A percentile compares a stretch with the other conserved stretches of the same genome.
Conservation (phyloP, 2,797 vertebrate species). For the Dicrostonyx torquatus region DNA sequence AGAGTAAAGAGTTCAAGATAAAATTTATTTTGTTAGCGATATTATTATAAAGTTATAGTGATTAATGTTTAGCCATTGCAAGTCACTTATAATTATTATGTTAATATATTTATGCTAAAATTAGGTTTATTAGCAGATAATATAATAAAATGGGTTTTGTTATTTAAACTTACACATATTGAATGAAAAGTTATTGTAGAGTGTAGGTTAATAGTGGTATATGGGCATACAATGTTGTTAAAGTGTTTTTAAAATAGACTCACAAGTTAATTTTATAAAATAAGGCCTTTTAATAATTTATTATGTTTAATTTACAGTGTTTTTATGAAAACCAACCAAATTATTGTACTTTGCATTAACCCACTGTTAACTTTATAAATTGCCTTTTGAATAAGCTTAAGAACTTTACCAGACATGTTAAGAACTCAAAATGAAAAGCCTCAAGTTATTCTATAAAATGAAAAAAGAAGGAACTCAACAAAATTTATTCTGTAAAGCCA, state of each 20-base stretch:
- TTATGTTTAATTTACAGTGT: not conserved
- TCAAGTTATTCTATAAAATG: not conserved
- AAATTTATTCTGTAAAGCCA: not conserved
- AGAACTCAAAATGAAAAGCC: not conserved
- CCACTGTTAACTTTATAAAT: constrained; percentile 28
- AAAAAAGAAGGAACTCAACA: not conserved
- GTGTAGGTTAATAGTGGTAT: not conserved
- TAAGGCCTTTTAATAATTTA: constrained; percentile 12
- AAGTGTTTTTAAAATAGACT: constrained; percentile 46
- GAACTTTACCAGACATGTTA: not conserved
- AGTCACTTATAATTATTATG: constrained; percentile 4
- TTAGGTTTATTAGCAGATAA: constrained; percentile 34
- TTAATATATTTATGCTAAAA: constrained; percentile 30
- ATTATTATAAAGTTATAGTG: constrained; percentile 9
- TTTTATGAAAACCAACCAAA: constrained; percentile 6
- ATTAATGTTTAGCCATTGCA: not conserved
- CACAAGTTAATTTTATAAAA: not conserved
- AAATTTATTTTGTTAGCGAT: constrained; percentile 22
- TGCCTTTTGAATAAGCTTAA: constrained; percentile 24
- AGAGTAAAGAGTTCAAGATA: constrained; percentile 28
- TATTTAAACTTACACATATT: constrained; percentile 17
- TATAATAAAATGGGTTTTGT: constrained; percentile 5
- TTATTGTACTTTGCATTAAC: not conserved
- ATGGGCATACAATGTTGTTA: constrained; percentile 2
- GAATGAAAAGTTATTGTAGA: not conserved